Conservation (phyloP, 2,113 vertebrate species). For the Bos indicus region DNA sequence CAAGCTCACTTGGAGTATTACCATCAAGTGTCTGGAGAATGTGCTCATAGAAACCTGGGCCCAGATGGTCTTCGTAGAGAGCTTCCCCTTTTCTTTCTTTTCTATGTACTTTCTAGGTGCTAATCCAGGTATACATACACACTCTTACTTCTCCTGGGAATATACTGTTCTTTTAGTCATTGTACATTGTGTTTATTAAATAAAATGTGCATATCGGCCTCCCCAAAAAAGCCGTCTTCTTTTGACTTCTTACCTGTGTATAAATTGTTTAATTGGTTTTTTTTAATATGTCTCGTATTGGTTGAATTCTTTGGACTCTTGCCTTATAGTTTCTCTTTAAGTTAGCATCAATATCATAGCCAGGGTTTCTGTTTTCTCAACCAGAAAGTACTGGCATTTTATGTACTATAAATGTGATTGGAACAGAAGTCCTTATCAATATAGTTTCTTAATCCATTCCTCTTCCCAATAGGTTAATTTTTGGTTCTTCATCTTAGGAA, state of each 20-base stretch:
- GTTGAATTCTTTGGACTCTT: not conserved
- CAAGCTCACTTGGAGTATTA: not conserved
- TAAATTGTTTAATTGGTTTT: not conserved
- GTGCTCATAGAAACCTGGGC: not conserved
- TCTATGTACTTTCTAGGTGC: constrained; percentile 69
- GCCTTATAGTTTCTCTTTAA: not conserved
- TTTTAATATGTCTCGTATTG: not conserved
- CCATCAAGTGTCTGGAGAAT: not conserved
- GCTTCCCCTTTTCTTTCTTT: not conserved
- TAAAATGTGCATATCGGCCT: constrained; percentile 59
- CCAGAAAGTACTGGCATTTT: not conserved
- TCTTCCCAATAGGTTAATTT: not conserved
- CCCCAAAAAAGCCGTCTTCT: constrained; percentile 41
- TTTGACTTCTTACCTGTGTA: not conserved
- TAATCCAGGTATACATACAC: constrained; percentile 48
- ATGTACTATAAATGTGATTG: not conserved
- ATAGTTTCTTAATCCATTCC: not conserved
- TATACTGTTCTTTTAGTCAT: not conserved
- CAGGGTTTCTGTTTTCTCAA: not conserved
- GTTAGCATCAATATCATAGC: not conserved
- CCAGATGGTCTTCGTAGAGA: not conserved
- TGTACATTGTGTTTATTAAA: constrained; percentile 69
- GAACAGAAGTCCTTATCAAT: not conserved
- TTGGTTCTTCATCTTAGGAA: not conserved
- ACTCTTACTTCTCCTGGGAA: constrained; percentile 42